Conservation (phyloP, 2,888 invertebrate genomes). For the Trachelus tabidus region DNA sequence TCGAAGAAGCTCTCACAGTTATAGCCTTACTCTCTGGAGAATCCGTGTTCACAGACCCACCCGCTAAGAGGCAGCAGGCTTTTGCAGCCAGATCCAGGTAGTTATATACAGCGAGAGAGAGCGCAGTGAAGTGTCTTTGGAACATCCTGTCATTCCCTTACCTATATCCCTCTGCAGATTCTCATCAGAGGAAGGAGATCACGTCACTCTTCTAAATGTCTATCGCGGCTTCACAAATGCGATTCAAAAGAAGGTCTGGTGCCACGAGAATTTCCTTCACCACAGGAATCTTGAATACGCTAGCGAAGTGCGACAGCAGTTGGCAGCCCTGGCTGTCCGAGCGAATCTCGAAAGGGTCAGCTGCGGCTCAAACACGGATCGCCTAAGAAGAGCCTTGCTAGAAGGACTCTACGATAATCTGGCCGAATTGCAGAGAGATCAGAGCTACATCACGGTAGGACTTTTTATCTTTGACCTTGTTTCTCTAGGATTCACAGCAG, state of each 20-base stretch:
- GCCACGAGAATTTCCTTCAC: conserved; percentile 89
- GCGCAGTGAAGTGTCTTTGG: not conserved
- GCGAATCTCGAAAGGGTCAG: conserved; percentile 59
- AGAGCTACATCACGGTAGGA: conserved; percentile 75
- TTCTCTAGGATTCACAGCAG: not conserved
- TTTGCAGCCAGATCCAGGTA: conserved; percentile 73
- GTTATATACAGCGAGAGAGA: not conserved
- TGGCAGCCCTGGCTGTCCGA: conserved; percentile 68
- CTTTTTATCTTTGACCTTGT: not conserved
- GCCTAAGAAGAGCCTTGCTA: conserved; percentile 78
- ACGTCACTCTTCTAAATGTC: conserved; percentile 90
- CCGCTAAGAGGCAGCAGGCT: conserved; percentile 82
- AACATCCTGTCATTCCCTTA: not conserved
- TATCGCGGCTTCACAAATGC: conserved; percentile 82
- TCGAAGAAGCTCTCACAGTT: conserved; percentile 86
- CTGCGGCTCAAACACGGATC: conserved; percentile 56
- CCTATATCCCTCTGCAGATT: conserved; percentile 72
- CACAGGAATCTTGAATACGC: conserved; percentile 85
- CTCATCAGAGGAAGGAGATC: conserved; percentile 88
- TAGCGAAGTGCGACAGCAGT: conserved; percentile 81
- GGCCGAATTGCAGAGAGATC: conserved; percentile 82
- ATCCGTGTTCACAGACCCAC: conserved; percentile 81
- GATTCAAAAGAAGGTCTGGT: conserved; percentile 83
- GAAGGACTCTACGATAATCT: conserved; percentile 88
- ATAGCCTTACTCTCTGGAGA: conserved; percentile 91